Evolutionary conservation across 2,797 vertebrate species (phyloP).

Genomic region (Lophotriccus pileatus): DNA sequence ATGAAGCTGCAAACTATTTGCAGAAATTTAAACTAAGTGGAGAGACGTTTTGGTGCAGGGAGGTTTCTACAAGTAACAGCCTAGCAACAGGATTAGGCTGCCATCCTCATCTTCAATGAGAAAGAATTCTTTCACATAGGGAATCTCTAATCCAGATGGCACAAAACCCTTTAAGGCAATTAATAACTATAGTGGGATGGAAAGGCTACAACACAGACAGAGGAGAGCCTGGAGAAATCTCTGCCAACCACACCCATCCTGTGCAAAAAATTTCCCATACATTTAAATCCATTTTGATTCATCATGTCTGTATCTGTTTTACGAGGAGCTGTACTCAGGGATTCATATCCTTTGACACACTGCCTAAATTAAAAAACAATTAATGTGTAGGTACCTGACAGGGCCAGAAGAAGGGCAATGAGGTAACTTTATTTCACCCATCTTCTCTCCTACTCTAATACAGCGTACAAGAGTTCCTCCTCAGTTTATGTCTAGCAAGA

Average conservation of each 20-base stretch:
- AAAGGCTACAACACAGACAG: neutral
- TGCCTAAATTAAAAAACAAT: neutral
- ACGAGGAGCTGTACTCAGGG: neutral
- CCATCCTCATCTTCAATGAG: neutral
- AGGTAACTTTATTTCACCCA: neutral
- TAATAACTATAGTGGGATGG: neutral
- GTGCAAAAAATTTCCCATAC: neutral
- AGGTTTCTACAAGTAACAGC: neutral
- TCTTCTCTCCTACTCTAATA: neutral
- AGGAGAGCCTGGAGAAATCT: neutral
- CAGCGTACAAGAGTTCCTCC: neutral
- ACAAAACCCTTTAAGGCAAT: neutral
- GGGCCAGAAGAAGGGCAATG: fast-evolving
- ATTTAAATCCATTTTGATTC: neutral
- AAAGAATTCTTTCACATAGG: neutral
- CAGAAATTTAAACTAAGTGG: neutral
- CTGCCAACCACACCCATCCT: neutral
- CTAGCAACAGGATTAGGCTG: neutral
- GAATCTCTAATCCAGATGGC: neutral
- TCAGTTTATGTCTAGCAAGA: neutral
- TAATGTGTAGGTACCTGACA: neutral
- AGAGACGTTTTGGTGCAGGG: neutral
- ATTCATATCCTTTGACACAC: neutral
- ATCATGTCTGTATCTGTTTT: neutral
- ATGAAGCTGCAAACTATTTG: neutral